Base-by-base conservation (phyloP, 2,113 vertebrate genomes). In the Cettia cetti region DNA sequence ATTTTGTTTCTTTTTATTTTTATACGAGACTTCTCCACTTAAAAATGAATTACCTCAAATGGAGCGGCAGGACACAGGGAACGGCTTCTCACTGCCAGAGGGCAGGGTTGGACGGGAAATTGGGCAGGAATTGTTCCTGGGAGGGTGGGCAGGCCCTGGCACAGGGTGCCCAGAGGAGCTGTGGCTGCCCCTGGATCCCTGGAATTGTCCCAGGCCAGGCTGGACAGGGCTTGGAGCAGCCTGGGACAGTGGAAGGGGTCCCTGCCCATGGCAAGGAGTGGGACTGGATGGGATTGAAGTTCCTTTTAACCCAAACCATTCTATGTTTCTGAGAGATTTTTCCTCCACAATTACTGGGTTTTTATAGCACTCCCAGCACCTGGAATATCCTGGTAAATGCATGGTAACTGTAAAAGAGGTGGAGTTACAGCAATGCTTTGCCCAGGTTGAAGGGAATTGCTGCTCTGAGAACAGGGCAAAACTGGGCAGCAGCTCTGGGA, bases 261-360 rank as follows among this genome's bases (percentile, higher is more conserved):
- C 17, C 68, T 89, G 68, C n/a, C 59, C 68, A 11, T 44, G 59
- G 30, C 21, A n/a, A 18, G 49, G 26, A 28, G 2, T 33, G 39
- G 18, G 0, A 33, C 5, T 3, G 16, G 19, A 0, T 53, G 39
- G 4, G 2, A 1, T 54, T 47, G 31, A 7, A 60, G 1, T 0
- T 61, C n/a, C 4, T 20, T 70, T 75, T 33, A 26, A 19, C 8
- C 24, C 53, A 60, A 54, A 40, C 3, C 9, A 7, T 30, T 31
- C 54, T 11, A 4, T 8, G 3, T 26, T 40, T 68, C 13, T 3
- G 11, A 27, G 21, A 54, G 8, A 14, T 39, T 44, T 42, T 59
- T 53, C 37, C 63, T 39, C 31, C 42, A 39, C 4, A 30, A 6
- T 54, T 20, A 27, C 10, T 91, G 52, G 20, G 15, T 35, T 21